Conservation (phyloP, 2,113 vertebrate species). For the Naja naja region DNA sequence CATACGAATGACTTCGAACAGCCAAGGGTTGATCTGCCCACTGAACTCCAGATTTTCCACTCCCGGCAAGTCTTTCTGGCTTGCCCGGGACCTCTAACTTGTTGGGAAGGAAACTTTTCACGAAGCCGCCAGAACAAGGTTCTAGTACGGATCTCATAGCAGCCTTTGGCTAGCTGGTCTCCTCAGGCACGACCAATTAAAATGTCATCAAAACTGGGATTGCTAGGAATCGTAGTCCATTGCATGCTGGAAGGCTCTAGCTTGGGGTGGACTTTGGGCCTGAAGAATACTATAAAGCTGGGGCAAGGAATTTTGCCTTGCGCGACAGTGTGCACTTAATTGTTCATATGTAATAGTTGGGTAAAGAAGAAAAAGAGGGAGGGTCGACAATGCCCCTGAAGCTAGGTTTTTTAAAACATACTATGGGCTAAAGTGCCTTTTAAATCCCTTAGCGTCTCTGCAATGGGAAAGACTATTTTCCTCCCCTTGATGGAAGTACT, state of each 20-base stretch:
- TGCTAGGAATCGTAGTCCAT: neutral
- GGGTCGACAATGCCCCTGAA: no score
- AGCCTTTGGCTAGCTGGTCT: neutral
- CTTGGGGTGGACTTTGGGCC: neutral
- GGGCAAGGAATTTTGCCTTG: neutral
- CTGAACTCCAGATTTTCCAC: neutral
- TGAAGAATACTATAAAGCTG: neutral
- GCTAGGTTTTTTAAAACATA: neutral
- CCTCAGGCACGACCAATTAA: neutral
- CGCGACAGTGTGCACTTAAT: accelerated
- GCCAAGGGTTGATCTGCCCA: neutral
- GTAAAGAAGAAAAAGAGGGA: neutral
- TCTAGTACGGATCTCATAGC: neutral
- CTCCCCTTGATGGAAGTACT: neutral
- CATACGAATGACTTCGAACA: neutral
- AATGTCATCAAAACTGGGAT: neutral
- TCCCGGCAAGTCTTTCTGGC: neutral
- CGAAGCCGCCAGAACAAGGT: neutral
- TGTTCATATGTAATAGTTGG: neutral
- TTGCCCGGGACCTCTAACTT: neutral
- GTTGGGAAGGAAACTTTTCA: neutral
- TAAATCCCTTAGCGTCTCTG: neutral
- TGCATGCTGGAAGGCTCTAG: neutral
- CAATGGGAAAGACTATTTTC: neutral
- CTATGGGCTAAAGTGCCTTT: neutral